Evolutionary conservation across 2,888 invertebrate species (phyloP), one percentile per base, ranked within the genome.

Genomic region (Eupelmus urozonus): DNA sequence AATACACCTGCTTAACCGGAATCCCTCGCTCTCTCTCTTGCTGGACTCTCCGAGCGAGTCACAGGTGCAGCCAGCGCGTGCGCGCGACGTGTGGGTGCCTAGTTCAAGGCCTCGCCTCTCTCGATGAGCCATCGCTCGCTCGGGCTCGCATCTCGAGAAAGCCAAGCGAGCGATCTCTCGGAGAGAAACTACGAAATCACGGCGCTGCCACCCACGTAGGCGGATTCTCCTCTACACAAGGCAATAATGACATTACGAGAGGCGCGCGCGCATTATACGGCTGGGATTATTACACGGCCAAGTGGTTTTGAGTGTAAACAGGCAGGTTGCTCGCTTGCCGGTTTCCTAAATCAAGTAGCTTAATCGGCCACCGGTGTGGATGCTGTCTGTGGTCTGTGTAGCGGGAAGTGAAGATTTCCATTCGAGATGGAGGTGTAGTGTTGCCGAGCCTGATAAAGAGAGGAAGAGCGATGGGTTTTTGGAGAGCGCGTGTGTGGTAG

Each of bases 1-100:
- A 80, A 80, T 80, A 76, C 80, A 80, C 80, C 80, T 80, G 80
- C 45, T 65, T 51, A 57, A 72, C 75, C 79, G 77, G 79, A 79
- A 76, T 66, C 51, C 9, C 34, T 34, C 34, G 34, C n/a, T n/a
- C n/a, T n/a, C n/a, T n/a, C n/a, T n/a, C n/a, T n/a, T n/a, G n/a
- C n/a, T n/a, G n/a, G n/a, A n/a, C n/a, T n/a, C n/a, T n/a, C n/a
- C 34, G 34, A 3, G 9, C 63, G 73, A 78, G 69, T 77, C 77
- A 71, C 80, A 80, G 80, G 80, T 80, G 80, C 77, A 76, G 42
- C 77, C 34, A 29, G 18, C 49, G 57, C 16, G 72, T 78, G 59
- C 65, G 71, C 65, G 76, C 16, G n/a, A 29, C 49, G 65, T 73
- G 62, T 74, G 62, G 78, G 78, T 62, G 72, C 71, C 77, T 78